phyloP scores from a whole-genome alignment of 2,113 vertebrate genomes.

The Apistogramma diplotaenia region DNA sequence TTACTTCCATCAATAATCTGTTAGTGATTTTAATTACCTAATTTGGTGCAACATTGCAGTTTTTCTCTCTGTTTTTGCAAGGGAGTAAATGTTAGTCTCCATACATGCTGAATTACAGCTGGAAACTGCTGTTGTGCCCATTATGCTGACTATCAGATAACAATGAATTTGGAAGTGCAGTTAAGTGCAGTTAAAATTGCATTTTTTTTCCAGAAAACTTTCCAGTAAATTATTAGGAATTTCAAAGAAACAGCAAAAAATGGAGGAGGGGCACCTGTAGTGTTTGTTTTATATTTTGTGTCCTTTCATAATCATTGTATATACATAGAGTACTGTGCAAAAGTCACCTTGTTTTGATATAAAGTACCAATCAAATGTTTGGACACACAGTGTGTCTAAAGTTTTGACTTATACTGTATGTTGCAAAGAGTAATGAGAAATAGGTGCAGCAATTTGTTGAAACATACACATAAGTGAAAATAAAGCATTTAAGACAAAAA shows the following conservation, averaged over 20 bases:
- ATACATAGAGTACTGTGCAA: background rate
- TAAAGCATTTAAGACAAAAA: too few species aligned
- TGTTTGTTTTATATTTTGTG: background rate
- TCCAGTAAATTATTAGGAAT: background rate
- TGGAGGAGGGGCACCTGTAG: background rate
- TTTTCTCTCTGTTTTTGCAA: background rate
- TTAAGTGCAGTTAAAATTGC: background rate
- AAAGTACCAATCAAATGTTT: too few species aligned
- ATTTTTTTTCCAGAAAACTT: background rate
- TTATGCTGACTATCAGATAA: background rate
- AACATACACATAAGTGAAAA: too few species aligned
- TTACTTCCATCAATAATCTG: background rate
- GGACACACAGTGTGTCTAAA: too few species aligned
- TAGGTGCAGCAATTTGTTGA: too few species aligned
- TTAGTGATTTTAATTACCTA: background rate
- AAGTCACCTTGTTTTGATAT: background rate
- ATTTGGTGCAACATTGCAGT: too few species aligned
- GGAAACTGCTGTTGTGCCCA: background rate
- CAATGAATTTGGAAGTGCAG: background rate
- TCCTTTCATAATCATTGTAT: background rate
- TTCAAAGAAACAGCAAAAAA: too few species aligned
- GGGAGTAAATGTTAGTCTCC: background rate
- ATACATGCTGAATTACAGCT: background rate
- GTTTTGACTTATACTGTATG: too few species aligned
- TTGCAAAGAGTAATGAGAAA: background rate